Base-by-base conservation (phyloP, 2,888 invertebrate genomes). In the Lydus trimaculatus region DNA sequence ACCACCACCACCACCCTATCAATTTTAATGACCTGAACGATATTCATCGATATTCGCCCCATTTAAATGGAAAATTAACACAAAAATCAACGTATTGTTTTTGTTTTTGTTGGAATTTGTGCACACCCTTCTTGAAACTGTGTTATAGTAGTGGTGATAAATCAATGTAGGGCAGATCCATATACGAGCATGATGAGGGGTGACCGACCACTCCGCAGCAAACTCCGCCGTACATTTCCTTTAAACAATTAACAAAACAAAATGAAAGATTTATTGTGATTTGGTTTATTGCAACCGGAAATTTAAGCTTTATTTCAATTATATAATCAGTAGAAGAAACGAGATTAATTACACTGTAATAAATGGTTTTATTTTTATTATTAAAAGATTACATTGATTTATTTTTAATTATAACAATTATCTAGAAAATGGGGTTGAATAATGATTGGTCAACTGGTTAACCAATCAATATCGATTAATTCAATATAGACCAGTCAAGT, bases 151-250 rank as follows among this genome's bases (percentile, higher is more conserved):
- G n/a, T 28, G 6, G 28, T 31, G 17, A 58, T n/a, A 28, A 23
- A 70, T 70, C 70, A 70, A 70, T 70, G 70, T 65, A 64, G 70
- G 67, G 67, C 70, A 65, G 63, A 67, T 67, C 70, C 70, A 70
- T 67, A 67, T 70, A 67, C 67, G 20, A 20, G 64, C 20, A 61
- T 33, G 31, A 52, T 60, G 36, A 61, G 67, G 70, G 70, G 70
- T 66, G 69, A 69, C 63, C 69, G n/a, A n/a, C n/a, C n/a, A n/a
- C n/a, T n/a, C n/a, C n/a, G n/a, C 5, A 43, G 3, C 13, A 11
- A 36, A 13, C 2, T 13, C 2, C 4, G 11, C 13, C 15, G 15
- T 0, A 15, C 1, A 15, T 4, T 36, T 36, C 13, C 36, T 15
- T 13, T 1, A 36, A 15, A 36, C 28, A 28, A 28, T 28, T 28